Base-by-base conservation (phyloP, 1,140 invertebrate species). In the Zaprionus africanus region DNA sequence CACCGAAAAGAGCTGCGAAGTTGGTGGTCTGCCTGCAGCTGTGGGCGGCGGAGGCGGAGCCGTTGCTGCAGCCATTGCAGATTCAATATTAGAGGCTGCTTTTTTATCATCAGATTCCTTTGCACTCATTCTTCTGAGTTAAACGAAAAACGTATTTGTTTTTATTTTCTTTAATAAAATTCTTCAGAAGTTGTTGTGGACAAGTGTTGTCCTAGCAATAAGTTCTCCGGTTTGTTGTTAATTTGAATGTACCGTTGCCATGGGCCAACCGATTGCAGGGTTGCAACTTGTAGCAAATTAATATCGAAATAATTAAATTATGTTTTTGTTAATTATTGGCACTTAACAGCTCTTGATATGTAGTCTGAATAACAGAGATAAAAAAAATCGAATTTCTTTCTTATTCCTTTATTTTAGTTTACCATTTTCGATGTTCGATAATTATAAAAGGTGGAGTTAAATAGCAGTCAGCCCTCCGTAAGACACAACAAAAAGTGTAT, bases 1-100 rank as follows among this genome's bases (percentile, higher is more conserved):
- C 34, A 92, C 90, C 71, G 91, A 92, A 71, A 92, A 92, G 3
- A 92, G 84, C 26, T 90, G 81, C 0, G 91, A 91, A 1, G 91
- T 92, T 6, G 91, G 91, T 0, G 91, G 91, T n/a, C 91, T 76
- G 0, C 85, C 85, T 0, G 82, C 87, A 5, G 91, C 91, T 34
- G 91, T 88, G n/a, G 84, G 91, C 2, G 91, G 91, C 0, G 91
- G 81, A 1, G 70, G 67, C n/a, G 83, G 72, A 15, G 78, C 83
- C 26, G 69, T 34, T 15, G 65, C 22, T 19, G 36, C 49, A 2
- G 22, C 51, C 53, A 58, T 49, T 46, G 9, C 51, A 5, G 22
- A 6, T 12, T 68, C 56, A 28, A 17, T 31, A n/a, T 41, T 31
- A 11, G 24, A n/a, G 3, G 17, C 54, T 13, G n/a, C 11, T 31